Evolutionary conservation across 2,797 vertebrate genomes (phyloP).

Genomic region (Alauda arvensis): DNA sequence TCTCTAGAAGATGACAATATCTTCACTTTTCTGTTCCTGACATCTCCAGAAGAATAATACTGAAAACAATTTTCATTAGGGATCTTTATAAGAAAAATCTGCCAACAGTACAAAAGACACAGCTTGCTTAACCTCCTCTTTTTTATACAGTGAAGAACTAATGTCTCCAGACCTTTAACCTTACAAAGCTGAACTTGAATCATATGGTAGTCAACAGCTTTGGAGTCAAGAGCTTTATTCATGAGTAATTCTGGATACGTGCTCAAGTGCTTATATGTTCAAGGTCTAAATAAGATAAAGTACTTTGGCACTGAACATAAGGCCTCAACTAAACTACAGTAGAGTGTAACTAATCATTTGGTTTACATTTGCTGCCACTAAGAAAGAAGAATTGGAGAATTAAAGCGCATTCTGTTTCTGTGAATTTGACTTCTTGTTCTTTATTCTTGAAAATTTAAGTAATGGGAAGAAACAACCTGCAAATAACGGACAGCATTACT

Average conservation of each 20-base stretch:
- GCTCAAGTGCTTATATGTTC: background rate
- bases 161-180: background rate
- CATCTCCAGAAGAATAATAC: background rate
- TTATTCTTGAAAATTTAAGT: background rate
- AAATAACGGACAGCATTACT: background rate
- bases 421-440: background rate
- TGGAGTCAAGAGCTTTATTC: background rate
- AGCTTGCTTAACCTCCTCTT: background rate
- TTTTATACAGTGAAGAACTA: background rate
- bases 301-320: background rate
- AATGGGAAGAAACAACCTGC: background rate
- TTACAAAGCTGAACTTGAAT: background rate
- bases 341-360: background rate
- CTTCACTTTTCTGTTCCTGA: background rate
- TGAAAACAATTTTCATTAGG: background rate
- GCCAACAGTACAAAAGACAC: background rate
- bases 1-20: background rate
- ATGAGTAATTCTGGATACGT: background rate
- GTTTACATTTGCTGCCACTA: background rate
- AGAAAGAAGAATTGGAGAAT: background rate
- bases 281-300: constrained; percentile 32
- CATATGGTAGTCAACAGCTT: background rate
- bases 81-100: background rate
- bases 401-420: background rate
- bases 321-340: background rate